Evolutionary conservation across 53 echinoderm and acorn worm genomes (phyloP).

Genomic region (Actinopyga echinites): DNA sequence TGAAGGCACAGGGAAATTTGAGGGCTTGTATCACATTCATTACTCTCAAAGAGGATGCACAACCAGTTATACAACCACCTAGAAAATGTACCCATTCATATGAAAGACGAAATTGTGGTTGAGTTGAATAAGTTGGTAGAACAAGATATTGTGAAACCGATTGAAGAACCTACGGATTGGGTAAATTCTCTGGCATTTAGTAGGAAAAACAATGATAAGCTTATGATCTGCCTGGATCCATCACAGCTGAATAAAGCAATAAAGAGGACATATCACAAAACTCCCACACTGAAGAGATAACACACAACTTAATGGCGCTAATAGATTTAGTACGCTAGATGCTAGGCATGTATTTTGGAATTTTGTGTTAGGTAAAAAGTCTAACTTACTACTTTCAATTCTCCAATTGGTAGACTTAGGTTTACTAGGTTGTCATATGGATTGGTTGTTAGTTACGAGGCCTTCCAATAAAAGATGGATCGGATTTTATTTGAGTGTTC

Average conservation of each 20-base stretch:
- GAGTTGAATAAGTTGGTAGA: too few species aligned
- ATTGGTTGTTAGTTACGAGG: not conserved
- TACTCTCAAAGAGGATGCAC: too few species aligned
- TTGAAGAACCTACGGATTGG: not conserved
- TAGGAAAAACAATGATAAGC: too few species aligned
- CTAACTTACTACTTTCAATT: not conserved
- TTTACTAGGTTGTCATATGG: not conserved
- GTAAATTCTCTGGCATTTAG: not conserved
- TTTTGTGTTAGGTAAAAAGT: not conserved
- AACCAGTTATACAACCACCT: too few species aligned
- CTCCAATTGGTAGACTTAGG: constrained; percentile 1
- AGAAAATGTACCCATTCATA: too few species aligned
- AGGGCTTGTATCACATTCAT: too few species aligned
- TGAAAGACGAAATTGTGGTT: too few species aligned
- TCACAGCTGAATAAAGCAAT: not conserved
- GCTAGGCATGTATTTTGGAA: constrained; percentile 6
- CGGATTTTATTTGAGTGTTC: not conserved
- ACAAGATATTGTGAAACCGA: too few species aligned
- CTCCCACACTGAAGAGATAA: not conserved
- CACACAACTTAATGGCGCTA: not conserved
- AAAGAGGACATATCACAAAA: not conserved
- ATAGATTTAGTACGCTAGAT: not conserved
- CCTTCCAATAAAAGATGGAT: not conserved
- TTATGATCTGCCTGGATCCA: not conserved
- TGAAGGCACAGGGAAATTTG: too few species aligned